Base-by-base conservation (phyloP, 2,888 invertebrate genomes). In the Drosophila rubida region DNA sequence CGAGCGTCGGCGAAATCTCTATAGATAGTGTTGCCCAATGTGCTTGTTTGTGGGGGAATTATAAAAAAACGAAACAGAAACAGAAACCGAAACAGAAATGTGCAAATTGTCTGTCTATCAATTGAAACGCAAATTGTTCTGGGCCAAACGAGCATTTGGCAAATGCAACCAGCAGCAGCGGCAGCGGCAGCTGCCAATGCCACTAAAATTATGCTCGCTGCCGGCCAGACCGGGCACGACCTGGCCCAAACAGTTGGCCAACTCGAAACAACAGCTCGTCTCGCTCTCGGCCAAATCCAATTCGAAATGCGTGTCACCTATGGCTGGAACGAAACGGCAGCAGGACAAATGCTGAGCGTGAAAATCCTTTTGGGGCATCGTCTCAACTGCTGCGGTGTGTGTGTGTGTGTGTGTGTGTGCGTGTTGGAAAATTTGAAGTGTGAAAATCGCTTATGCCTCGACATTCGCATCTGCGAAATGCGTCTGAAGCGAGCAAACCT, bases 231-330 rank as follows among this genome's bases (percentile, higher is more conserved):
- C 70, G 64, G 53, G 53, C 44, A 42, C 42, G 68, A 69, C 54
- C 70, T 64, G 53, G 53, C 44, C 45, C 42, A 54, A 44, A 32
- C 74, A 79, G 64, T 75, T 72, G 80, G 80, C 80, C 81, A 82
- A 69, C 66, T 59, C 57, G n/a, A 50, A 64, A 51, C 48, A 39
- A 41, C 49, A 41, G 27, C 14, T 50, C 77, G 79, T 81, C 59
- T 85, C 83, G 73, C 53, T 74, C 45, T 45, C 37, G 58, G 69
- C 71, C 75, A 70, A 84, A 87, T 84, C 84, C 82, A 84, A 84
- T 84, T 84, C 53, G 84, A 87, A 84, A 87, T 84, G 84, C 87
- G 78, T 84, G 76, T 80, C 84, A 72, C 72, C 64, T 50, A 61
- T 62, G 69, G 61, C 63, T 78, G 78, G 74, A 79, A 82, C 79